phyloP scores from a whole-genome alignment of 2,888 invertebrate species.

The Trichogramma dendrolimi region DNA sequence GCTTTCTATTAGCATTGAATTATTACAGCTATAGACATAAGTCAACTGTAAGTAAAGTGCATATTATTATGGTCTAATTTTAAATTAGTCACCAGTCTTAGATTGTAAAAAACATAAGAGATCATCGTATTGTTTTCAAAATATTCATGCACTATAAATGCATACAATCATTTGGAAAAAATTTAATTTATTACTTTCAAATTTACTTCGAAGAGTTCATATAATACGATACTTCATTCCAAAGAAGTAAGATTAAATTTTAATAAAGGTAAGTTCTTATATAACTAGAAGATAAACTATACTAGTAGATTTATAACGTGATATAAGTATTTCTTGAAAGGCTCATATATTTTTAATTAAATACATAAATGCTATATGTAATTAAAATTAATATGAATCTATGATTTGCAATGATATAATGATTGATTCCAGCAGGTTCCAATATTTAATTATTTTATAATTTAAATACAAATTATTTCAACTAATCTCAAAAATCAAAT shows the following conservation, averaged over 20 bases:
- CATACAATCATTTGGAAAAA: neutral
- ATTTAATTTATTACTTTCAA: too few species aligned
- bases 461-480: neutral
- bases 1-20: slow-evolving; percentile 20
- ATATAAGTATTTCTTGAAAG: slow-evolving; percentile 20
- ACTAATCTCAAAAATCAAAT: neutral
- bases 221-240: too few species aligned
- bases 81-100: slow-evolving; percentile 5
- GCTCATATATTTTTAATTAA: slow-evolving; percentile 1
- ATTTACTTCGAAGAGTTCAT: too few species aligned
- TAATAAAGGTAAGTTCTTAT: too few species aligned
- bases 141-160: slow-evolving; percentile 11
- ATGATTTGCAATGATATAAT: neutral
- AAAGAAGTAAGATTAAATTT: too few species aligned
- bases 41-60: slow-evolving; percentile 8
- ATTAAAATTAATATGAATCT: neutral
- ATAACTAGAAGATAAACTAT: slow-evolving; percentile 21
- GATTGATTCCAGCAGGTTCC: neutral
- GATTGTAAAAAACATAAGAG: slow-evolving; percentile 14
- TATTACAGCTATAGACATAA: neutral
- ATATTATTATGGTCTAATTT: slow-evolving; percentile 3
- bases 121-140: slow-evolving; percentile 13
- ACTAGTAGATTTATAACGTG: slow-evolving; percentile 17
- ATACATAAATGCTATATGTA: slow-evolving; percentile 6
- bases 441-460: neutral